Evolutionary conservation across 2,888 invertebrate species (phyloP).

Genomic region (Tuberolachnus salignus): DNA sequence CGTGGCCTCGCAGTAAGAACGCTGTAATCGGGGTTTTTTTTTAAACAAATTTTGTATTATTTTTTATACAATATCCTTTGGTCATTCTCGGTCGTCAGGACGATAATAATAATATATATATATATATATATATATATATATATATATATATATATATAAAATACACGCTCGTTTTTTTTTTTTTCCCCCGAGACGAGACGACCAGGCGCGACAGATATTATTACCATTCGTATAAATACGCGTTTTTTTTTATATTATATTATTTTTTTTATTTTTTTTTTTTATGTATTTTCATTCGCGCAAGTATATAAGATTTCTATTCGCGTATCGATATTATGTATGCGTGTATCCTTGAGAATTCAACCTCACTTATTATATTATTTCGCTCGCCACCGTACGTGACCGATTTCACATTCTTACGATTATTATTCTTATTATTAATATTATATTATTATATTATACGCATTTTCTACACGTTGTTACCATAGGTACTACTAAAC

Average conservation of each 20-base stretch:
- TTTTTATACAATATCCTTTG: too few species aligned
- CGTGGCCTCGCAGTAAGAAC: too few species aligned
- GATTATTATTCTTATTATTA: background rate
- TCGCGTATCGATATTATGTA: background rate
- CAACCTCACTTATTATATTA: slow-evolving; percentile 18
- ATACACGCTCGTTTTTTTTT: too few species aligned
- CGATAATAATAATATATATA: too few species aligned
- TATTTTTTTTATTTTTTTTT: too few species aligned
- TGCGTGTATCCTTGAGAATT: slow-evolving; percentile 35
- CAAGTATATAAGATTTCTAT: slow-evolving; percentile 5
- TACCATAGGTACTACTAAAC: too few species aligned
- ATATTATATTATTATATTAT: background rate
- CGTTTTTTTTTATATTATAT: too few species aligned
- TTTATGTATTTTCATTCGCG: background rate
- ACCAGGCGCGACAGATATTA: background rate
- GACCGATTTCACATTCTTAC: slow-evolving; percentile 41
- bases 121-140: too few species aligned
- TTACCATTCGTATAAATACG: background rate
- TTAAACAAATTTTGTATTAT: too few species aligned
- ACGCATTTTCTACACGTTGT: background rate
- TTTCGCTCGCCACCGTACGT: slow-evolving; percentile 13
- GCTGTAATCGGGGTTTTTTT: too few species aligned
- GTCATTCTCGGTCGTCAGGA: too few species aligned
- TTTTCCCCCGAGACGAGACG: background rate
- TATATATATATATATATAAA: too few species aligned